Evolutionary conservation across 2,113 vertebrate species (phyloP).

Genomic region (Octodon degus): DNA sequence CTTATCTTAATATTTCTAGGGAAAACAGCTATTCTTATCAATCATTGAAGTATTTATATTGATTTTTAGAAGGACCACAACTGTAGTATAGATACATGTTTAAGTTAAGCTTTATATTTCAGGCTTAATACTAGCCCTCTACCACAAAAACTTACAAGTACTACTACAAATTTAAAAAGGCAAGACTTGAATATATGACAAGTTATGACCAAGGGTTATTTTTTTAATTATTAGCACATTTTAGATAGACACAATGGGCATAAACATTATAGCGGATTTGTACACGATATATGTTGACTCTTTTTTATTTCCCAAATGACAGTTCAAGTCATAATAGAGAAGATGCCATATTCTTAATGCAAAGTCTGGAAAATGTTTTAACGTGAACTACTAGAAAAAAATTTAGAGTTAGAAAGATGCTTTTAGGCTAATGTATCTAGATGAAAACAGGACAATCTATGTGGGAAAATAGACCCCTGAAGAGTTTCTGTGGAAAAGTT

Average conservation of each 20-base stretch:
- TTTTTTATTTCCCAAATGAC: neutral
- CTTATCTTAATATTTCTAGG: neutral
- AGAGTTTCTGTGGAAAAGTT: neutral
- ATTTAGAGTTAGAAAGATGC: neutral
- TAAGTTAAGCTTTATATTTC: neutral
- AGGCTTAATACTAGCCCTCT: neutral
- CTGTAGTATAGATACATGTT: neutral
- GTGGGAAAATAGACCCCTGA: neutral
- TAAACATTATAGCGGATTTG: no score
- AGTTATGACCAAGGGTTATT: neutral
- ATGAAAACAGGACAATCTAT: neutral
- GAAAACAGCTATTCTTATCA: neutral
- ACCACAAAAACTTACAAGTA: neutral
- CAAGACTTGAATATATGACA: neutral
- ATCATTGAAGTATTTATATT: neutral
- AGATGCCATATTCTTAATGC: neutral
- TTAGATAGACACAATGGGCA: no score
- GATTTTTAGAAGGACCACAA: neutral
- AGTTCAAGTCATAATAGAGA: constrained; percentile 4
- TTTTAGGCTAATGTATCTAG: neutral
- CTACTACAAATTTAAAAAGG: neutral
- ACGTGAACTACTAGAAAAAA: neutral
- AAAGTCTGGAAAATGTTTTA: neutral
- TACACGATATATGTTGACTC: no score
- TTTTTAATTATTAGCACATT: no score